Conservation (phyloP, 2,888 invertebrate genomes). For the Luperina nickerlii region DNA sequence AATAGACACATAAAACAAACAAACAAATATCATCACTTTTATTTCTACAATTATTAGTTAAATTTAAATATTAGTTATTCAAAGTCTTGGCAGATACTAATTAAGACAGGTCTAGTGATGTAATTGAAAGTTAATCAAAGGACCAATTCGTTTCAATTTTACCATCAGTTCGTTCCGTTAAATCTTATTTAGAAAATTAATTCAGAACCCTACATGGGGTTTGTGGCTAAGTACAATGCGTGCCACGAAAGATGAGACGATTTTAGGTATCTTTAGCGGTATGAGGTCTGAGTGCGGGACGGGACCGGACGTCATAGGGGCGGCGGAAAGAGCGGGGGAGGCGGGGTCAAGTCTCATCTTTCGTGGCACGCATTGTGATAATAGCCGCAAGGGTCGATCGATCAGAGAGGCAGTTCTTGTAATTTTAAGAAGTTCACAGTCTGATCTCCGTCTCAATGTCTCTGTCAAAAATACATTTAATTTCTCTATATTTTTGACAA, state of each 20-base stretch:
- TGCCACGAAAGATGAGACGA: no score
- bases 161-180: slow-evolving; percentile 12
- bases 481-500: not conserved
- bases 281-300: no score
- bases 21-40: slow-evolving; percentile 1
- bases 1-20: not conserved
- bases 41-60: slow-evolving; percentile 13
- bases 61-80: not conserved
- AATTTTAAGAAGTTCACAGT: not conserved
- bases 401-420: not conserved
- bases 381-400: not conserved
- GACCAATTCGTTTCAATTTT: slow-evolving; percentile 38
- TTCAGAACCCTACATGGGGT: not conserved
- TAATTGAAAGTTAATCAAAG: slow-evolving; percentile 32
- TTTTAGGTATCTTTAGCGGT: no score
- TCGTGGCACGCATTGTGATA: no score
- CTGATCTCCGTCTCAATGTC: not conserved
- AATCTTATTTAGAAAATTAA: slow-evolving; percentile 25
- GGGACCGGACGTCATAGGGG: no score
- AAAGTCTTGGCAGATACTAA: not conserved
- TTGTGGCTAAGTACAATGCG: no score
- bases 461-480: not conserved
- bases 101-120: not conserved
- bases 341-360: no score
- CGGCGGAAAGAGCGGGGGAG: no score